Conservation (phyloP, 2,113 vertebrate species). For the Nesospiza acunhae region DNA sequence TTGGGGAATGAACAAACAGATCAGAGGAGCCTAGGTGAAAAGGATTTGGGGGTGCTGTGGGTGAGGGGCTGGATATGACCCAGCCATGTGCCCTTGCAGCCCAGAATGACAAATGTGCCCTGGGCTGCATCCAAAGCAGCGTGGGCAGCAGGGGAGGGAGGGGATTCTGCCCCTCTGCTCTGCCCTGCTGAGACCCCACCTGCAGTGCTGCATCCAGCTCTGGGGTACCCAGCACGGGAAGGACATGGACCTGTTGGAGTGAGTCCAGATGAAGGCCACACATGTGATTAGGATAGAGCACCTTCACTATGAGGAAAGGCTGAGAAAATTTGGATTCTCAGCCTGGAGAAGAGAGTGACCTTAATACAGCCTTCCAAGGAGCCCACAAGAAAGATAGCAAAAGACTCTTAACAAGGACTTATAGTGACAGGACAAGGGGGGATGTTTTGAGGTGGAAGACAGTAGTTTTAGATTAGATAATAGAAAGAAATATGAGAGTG, state of each 20-base stretch:
- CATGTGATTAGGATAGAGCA: neutral
- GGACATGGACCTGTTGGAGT: fast-evolving
- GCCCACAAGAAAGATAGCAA: neutral
- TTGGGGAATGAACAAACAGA: neutral
- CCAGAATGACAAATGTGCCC: neutral
- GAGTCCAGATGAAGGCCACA: neutral
- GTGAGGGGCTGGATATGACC: neutral
- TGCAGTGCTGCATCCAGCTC: neutral
- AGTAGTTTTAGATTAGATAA: neutral
- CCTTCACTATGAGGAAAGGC: neutral
- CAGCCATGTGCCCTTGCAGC: neutral
- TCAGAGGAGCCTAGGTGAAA: fast-evolving
- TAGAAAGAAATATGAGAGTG: neutral
- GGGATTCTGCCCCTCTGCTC: neutral
- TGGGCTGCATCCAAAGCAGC: fast-evolving
- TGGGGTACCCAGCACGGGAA: neutral
- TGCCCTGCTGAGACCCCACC: neutral
- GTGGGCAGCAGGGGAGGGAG: neutral
- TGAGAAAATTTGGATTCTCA: neutral
- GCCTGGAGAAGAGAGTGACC: neutral
- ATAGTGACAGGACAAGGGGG: neutral
- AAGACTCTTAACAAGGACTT: neutral
- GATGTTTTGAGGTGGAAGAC: neutral
- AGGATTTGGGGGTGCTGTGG: neutral
- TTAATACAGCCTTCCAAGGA: neutral